Percentiles rank a stretch among this genome's conserved stretches.
Conservation (phyloP, 2,888 invertebrate species). For the Phanerotoma sp. region DNA sequence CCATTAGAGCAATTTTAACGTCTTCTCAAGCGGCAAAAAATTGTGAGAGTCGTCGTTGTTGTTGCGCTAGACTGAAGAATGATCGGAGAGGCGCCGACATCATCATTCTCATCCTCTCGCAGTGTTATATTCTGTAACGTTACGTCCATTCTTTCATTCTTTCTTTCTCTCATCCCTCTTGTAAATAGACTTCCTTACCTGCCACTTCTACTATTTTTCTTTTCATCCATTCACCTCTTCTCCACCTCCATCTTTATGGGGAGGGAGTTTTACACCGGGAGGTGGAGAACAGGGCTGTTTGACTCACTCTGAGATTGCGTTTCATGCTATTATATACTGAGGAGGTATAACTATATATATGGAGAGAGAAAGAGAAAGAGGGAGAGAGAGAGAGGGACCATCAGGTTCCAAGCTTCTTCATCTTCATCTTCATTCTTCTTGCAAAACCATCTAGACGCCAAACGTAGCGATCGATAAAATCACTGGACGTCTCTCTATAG, state of each 20-base stretch:
- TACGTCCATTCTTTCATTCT: background rate
- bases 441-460: slow-evolving; percentile 15
- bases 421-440: slow-evolving; percentile 14
- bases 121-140: background rate
- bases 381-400: too few species aligned
- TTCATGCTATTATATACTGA: slow-evolving; percentile 47
- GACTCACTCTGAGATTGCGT: slow-evolving; percentile 47
- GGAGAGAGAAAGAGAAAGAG: too few species aligned
- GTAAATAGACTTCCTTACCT: slow-evolving; percentile 10
- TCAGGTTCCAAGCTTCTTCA: too few species aligned
- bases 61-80: slow-evolving; percentile 57
- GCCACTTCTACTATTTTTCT: slow-evolving; percentile 15
- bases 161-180: slow-evolving; percentile 12
- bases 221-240: slow-evolving; percentile 19
- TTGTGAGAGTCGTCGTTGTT: slow-evolving; percentile 40
- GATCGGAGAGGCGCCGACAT: slow-evolving; percentile 54
- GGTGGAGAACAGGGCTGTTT: slow-evolving; percentile 41
- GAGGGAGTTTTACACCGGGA: too few species aligned
- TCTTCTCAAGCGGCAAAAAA: slow-evolving; percentile 47
- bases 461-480: slow-evolving; percentile 39
- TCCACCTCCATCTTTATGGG: too few species aligned
- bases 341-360: too few species aligned
- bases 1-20: slow-evolving; percentile 56
- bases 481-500: slow-evolving; percentile 21
- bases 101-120: slow-evolving; percentile 19